A percentile compares a stretch with the other conserved stretches of the same genome.
Conservation (phyloP, 2,113 vertebrate species). For the Mirza zaza region DNA sequence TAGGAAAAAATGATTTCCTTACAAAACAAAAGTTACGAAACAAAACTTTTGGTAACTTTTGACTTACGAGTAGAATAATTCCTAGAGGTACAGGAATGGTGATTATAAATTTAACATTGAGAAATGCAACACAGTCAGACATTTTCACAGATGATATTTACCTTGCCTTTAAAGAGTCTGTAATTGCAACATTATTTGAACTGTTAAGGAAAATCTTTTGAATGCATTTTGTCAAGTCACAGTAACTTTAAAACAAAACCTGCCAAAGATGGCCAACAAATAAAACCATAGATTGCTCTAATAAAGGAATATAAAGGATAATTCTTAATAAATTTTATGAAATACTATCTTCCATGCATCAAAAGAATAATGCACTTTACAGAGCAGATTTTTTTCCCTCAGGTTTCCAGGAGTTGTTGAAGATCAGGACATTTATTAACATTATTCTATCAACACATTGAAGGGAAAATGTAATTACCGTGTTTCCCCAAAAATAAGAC, state of each 20-base stretch:
- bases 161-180: background rate
- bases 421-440: background rate
- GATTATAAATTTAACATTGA: background rate
- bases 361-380: background rate
- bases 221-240: background rate
- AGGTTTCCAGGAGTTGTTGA: background rate
- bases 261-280: background rate
- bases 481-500: no score
- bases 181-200: background rate
- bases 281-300: background rate
- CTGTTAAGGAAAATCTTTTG: background rate
- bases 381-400: background rate
- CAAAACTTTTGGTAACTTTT: background rate
- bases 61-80: background rate
- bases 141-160: background rate
- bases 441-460: background rate
- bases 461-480: background rate
- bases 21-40: background rate
- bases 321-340: background rate
- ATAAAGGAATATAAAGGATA: background rate
- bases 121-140: background rate
- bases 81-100: background rate
- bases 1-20: background rate
- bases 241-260: background rate
- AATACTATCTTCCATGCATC: background rate